Evolutionary conservation across 1,140 invertebrate species (phyloP).

Genomic region (Drosophila sp.): DNA sequence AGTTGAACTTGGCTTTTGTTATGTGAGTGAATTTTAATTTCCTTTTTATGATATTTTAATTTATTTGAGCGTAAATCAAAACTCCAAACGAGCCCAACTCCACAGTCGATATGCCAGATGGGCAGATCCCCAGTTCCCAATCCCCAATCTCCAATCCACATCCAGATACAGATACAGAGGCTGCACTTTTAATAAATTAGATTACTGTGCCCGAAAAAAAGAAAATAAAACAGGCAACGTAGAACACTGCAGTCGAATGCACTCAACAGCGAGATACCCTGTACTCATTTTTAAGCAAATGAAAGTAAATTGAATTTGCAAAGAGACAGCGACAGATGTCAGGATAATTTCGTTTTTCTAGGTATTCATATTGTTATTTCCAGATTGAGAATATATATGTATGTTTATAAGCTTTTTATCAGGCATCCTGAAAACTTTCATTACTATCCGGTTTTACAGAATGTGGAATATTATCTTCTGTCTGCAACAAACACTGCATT

Average conservation of each 20-base stretch:
- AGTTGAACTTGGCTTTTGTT: slow-evolving; percentile 52
- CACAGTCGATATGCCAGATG: slow-evolving; percentile 25
- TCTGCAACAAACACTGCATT: too few relatives aligned
- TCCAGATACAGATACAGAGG: slow-evolving; percentile 46
- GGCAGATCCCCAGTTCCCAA: background rate
- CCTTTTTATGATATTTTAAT: slow-evolving; percentile 85
- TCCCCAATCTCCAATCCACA: too few relatives aligned
- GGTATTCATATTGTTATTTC: too few relatives aligned
- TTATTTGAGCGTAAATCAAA: slow-evolving; percentile 84
- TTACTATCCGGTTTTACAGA: too few relatives aligned
- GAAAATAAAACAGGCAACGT: background rate
- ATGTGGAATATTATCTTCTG: too few relatives aligned
- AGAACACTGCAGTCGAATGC: background rate
- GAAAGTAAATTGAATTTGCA: too few relatives aligned
- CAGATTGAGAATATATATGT: too few relatives aligned
- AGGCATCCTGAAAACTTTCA: too few relatives aligned
- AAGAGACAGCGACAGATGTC: too few relatives aligned
- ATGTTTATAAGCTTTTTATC: too few relatives aligned
- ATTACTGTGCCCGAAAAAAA: slow-evolving; percentile 58
- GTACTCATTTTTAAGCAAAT: background rate
- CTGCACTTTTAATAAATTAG: slow-evolving; percentile 83
- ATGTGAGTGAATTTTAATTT: slow-evolving; percentile 84
- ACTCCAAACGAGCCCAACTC: slow-evolving; percentile 70
- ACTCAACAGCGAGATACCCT: background rate
- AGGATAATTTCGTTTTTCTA: too few relatives aligned